phyloP scores from a whole-genome alignment of 2,113 vertebrate genomes.

The Otis tarda region DNA sequence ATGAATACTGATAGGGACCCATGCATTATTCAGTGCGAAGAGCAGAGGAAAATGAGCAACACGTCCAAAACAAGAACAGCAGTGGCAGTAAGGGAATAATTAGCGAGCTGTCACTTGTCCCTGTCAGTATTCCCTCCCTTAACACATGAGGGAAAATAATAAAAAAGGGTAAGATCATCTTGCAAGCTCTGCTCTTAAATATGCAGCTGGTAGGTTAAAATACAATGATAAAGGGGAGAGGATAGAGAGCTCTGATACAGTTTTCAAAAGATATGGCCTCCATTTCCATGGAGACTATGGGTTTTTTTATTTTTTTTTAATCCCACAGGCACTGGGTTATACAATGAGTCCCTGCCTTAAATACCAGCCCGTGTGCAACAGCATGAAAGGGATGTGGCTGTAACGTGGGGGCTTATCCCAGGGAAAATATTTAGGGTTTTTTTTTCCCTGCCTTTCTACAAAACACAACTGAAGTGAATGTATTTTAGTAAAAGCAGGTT shows the following conservation, averaged over 20 bases:
- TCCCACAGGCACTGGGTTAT: conserved; percentile 54
- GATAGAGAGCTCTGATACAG: conserved; percentile 66
- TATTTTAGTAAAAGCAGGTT: background rate
- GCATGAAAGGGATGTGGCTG: conserved; percentile 20
- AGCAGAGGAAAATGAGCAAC: conserved; percentile 93
- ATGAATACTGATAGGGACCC: conserved; percentile 83
- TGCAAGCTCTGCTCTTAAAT: conserved; percentile 72
- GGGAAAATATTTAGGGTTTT: conserved; percentile 37
- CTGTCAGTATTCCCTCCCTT: conserved; percentile 94
- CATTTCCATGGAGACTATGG: conserved; percentile 61
- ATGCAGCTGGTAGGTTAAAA: conserved; percentile 78
- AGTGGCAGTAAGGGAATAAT: conserved; percentile 98
- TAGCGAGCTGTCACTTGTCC: conserved; percentile 98
- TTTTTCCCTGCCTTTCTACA: background rate
- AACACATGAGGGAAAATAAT: conserved; percentile 87
- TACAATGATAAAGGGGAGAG: conserved; percentile 67
- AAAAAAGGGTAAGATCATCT: conserved; percentile 75
- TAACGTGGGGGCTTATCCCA: conserved; percentile 3
- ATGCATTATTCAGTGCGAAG: conserved; percentile 88
- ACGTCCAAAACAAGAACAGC: conserved; percentile 92
- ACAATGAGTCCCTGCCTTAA: conserved; percentile 54
- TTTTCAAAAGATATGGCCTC: conserved; percentile 70
- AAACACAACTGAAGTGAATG: background rate
- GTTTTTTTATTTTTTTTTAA: background rate
- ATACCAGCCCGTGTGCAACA: conserved; percentile 43